phyloP scores from a whole-genome alignment of 2,113 vertebrate species.

The Lophius piscatorius region DNA sequence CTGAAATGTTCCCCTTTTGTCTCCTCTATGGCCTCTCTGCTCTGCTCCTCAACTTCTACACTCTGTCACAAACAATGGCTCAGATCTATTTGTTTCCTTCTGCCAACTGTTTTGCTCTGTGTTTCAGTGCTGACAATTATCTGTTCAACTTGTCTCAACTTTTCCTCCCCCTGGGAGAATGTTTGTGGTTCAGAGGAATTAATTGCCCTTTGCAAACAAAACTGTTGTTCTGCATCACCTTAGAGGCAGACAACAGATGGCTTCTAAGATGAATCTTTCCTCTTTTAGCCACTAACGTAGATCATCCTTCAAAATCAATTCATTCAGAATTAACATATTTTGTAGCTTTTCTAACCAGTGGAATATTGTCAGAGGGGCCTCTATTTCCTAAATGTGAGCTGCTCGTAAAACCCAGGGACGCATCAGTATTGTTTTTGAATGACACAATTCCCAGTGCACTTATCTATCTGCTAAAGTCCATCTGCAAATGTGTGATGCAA shows the following conservation, averaged over 20 bases:
- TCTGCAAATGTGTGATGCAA: no score
- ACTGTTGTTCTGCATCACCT: slow-evolving; percentile 6
- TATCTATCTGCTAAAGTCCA: no score
- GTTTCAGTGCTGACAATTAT: slow-evolving; percentile 29
- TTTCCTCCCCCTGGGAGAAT: slow-evolving; percentile 19
- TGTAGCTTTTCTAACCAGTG: no score
- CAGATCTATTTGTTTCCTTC: slow-evolving; percentile 11
- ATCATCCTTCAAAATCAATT: neutral
- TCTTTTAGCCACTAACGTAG: neutral
- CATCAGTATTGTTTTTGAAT: no score
- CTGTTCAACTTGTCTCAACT: slow-evolving; percentile 28
- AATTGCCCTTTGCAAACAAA: slow-evolving; percentile 14
- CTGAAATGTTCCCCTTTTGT: no score
- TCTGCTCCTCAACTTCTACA: slow-evolving; percentile 35
- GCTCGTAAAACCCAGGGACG: no score
- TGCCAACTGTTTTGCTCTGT: slow-evolving; percentile 27
- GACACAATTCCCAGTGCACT: no score
- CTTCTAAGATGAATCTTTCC: neutral
- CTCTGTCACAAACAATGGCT: slow-evolving; percentile 23
- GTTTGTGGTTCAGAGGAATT: neutral
- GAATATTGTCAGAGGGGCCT: no score
- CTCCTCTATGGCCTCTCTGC: neutral
- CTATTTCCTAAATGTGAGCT: no score
- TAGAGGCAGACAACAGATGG: slow-evolving; percentile 7
- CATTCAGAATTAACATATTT: no score